Conservation (phyloP, 1,140 invertebrate genomes). For the Drosophila prosaltans region DNA sequence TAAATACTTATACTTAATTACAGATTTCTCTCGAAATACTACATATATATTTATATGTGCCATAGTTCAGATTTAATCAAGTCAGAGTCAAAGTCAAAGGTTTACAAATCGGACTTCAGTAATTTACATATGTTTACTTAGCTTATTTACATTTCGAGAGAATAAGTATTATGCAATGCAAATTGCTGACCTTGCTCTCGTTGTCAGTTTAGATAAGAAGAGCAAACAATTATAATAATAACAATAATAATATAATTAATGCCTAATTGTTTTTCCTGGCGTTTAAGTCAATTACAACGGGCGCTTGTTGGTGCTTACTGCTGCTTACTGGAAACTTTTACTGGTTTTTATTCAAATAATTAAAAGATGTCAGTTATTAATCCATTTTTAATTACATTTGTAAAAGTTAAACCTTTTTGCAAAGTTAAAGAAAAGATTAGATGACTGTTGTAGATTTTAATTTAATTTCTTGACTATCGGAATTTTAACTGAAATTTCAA, state of each 20-base stretch:
- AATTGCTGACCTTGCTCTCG: slow-evolving; percentile 13
- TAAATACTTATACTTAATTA: neutral
- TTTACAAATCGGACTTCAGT: slow-evolving; percentile 1
- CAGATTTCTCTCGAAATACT: neutral
- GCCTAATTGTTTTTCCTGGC: neutral
- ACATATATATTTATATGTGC: neutral
- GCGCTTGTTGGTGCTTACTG: neutral
- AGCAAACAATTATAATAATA: slow-evolving; percentile 4
- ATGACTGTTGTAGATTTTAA: too few species aligned
- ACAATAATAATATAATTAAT: neutral
- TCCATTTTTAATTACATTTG: neutral
- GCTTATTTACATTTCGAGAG: slow-evolving; percentile 15
- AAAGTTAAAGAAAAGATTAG: too few species aligned
- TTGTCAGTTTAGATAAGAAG: slow-evolving; percentile 5
- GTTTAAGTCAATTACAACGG: slow-evolving; percentile 10
- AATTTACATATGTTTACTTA: neutral
- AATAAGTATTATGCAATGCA: slow-evolving; percentile 1
- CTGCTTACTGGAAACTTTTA: slow-evolving; percentile 4
- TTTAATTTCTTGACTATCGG: too few species aligned
- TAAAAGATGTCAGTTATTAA: slow-evolving; percentile 1
- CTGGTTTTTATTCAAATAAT: neutral
- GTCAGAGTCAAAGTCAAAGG: slow-evolving; percentile 3
- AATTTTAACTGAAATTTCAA: too few species aligned
- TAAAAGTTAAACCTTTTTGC: neutral
- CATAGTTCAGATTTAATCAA: neutral